phyloP scores from a whole-genome alignment of 2,797 vertebrate species.

The Garrulus glandarius region DNA sequence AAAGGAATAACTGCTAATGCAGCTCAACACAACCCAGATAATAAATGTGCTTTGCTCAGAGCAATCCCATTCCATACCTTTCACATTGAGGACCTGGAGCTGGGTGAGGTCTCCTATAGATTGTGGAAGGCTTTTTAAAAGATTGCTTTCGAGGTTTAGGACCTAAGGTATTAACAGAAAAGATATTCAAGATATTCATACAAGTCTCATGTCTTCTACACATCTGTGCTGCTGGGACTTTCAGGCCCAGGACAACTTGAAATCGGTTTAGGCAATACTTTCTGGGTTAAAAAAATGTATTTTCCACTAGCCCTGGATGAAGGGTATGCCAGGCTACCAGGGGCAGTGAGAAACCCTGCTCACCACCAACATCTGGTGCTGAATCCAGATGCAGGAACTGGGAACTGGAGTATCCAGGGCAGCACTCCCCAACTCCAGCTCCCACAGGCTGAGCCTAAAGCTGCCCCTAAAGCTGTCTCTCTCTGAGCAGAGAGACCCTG shows the following conservation, averaged over 20 bases:
- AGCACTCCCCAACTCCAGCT: background rate
- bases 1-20: background rate
- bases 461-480: too few relatives aligned
- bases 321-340: background rate
- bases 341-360: background rate
- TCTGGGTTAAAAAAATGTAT: background rate
- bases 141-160: constrained; percentile 89
- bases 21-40: background rate
- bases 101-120: constrained; percentile 82
- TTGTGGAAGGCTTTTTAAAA: constrained; percentile 82
- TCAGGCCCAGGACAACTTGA: background rate
- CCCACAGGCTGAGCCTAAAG: background rate
- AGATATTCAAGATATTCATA: background rate
- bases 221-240: background rate
- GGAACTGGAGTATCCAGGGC: background rate
- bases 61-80: constrained; percentile 75
- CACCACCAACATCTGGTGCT: background rate
- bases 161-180: constrained; percentile 77
- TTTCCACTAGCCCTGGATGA: background rate
- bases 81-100: constrained; percentile 90
- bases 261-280: background rate
- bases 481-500: background rate
- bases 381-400: background rate
- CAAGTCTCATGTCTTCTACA: background rate
- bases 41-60: background rate